Evolutionary conservation across 2,113 vertebrate genomes (phyloP), one percentile per base, ranked within the genome.

Genomic region (Ibidorhyncha struthersii): DNA sequence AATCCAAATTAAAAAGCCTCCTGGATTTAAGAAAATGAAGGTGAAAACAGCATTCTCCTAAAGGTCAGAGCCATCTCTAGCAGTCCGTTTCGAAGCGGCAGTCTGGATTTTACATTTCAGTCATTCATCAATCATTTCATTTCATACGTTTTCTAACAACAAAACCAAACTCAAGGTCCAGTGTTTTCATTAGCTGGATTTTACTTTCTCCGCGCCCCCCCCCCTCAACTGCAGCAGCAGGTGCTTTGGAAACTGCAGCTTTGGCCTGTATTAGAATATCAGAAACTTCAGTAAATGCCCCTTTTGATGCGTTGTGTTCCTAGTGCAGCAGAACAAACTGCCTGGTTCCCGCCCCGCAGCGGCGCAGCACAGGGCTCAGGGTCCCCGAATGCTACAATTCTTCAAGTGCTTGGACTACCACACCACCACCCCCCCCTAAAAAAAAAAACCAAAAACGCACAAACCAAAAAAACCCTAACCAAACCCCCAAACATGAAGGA

Each of bases 271-370:
- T n/a, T 17, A 73, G 40, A 49, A 27, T 0, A 3, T 4, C 10
- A 45, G 21, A 32, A 79, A 18, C 8, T 14, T 58, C 17, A 26
- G 10, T 20, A 27, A n/a, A 41, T 4, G 5, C 5, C 18, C 7
- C 6, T 47, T 30, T 41, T 5, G 12, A 29, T 49, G 23, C 2
- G 1, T 21, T 9, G 3, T 0, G 1, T 32, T 73, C 30, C 81
- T 41, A 14, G 25, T 0, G 9, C 81, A 76, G 49, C 40, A 81
- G 27, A 83, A 79, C 0, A 3, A 53, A 32, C 6, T 65, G 45
- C 25, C 49, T 7, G 9, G 20, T 9, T 88, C 34, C 62, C 65
- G 26, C 7, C 6, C 10, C 16, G 14, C 3, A 16, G 47, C 5
- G 0, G 11, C 80, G 19, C 34, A 9, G 4, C 49, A 3, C 36